Conservation (phyloP, 2,113 vertebrate species). For the Perca fluviatilis region DNA sequence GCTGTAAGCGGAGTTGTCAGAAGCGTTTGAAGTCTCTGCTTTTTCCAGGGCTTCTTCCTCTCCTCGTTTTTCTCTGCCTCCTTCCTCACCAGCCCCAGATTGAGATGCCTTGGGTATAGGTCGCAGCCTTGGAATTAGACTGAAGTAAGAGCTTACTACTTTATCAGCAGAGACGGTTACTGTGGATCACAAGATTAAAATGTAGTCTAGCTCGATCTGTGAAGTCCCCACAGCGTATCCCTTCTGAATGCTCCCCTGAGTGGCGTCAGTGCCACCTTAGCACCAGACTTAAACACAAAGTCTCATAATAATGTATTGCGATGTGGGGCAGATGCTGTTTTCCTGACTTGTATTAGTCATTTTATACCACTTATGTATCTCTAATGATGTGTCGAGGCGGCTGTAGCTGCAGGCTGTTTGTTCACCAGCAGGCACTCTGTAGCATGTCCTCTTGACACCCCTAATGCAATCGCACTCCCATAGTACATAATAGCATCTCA, state of each 20-base stretch:
- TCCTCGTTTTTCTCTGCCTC: constrained; percentile 27
- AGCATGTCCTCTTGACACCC: constrained; percentile 20
- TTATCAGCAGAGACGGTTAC: background rate
- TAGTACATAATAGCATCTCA: constrained; percentile 41
- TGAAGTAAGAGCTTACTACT: constrained; percentile 24
- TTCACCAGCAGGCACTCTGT: constrained; percentile 30
- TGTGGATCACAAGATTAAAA: constrained; percentile 23
- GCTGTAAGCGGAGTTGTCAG: constrained; percentile 48
- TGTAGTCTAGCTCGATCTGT: background rate
- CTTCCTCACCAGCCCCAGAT: constrained; percentile 1
- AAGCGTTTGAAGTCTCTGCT: constrained; percentile 50
- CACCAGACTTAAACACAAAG: background rate
- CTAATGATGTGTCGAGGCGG: constrained; percentile 46
- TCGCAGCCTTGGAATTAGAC: background rate
- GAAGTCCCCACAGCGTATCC: background rate
- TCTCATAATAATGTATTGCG: constrained; percentile 10
- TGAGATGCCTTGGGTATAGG: constrained; percentile 8
- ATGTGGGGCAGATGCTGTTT: constrained; percentile 1
- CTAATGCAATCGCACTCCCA: constrained; percentile 46
- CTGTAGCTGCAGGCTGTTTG: constrained; percentile 52
- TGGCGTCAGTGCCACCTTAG: background rate
- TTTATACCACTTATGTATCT: constrained; percentile 39
- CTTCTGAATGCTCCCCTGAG: constrained; percentile 21
- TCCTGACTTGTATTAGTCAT: constrained; percentile 17
- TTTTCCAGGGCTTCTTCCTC: constrained; percentile 12